Evolutionary conservation across 2,797 vertebrate genomes (phyloP), one percentile per base, ranked within the genome.

Genomic region (Phalanger gymnotis): DNA sequence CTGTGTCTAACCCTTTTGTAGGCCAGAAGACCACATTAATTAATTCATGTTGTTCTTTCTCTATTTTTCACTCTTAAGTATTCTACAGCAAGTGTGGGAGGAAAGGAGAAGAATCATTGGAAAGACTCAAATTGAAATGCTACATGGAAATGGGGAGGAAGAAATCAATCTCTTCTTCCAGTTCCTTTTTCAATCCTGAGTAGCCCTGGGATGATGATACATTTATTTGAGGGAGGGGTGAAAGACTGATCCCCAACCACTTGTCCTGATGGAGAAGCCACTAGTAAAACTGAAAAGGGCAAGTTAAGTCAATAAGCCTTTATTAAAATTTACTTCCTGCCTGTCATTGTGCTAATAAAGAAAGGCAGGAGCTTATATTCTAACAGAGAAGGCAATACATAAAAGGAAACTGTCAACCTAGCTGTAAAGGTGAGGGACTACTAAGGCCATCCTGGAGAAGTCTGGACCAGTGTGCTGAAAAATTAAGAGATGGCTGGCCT

Each of bases 61-160:
- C 61, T 90, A 0, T n/a, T 94, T 54, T 52, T 94, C 40, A 92
- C 22, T 54, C 53, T 93, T 94, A 90, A 90, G 30, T 90, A 92
- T 73, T 61, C 6, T 73, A 22, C 73, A 40, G 57, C 28, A 87
- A n/a, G 53, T 58, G 1, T 16, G 40, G 40, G 13, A 90, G 40
- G 14, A 57, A 66, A 93, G 54, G 34, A 28, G 87, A 92, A 91
- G 57, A 31, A 2, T 5, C 1, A 3, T 11, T 47, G 58, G 90
- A 61, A 27, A 58, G 58, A 73, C 61, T 61, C 30, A 95, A 91
- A 90, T 4, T 34, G 28, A 91, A 34, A 6, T 31, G 93, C 81
- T 90, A 61, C 47, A 53, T 55, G 66, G 55, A 10, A 19, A 34
- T 14, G 19, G 52, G 10, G 47, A 56, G 28, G 22, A 57, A 90